These are phyloP conservation scores for Drosophila pseudotakahashii DNA, from an alignment of 2,888 invertebrate genomes.

Conservation along the genomic window DNA sequence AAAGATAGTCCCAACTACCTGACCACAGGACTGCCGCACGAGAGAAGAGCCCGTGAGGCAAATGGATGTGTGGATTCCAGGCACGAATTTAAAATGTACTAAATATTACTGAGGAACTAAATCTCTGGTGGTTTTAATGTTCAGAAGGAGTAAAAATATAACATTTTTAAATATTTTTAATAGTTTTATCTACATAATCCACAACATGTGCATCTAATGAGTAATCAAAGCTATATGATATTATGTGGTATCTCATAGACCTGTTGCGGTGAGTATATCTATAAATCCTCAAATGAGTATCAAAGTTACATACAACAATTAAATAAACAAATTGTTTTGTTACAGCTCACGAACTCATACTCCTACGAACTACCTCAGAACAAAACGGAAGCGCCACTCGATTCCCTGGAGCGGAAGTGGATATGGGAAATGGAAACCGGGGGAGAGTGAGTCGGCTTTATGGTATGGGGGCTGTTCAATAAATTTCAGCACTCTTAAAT, in stretches of 20 bases:
- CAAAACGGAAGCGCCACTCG: slow-evolving; percentile 59
- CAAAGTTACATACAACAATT: not conserved
- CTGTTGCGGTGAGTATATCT: too few species aligned
- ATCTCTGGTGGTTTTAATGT: too few species aligned
- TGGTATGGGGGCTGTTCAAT: slow-evolving; percentile 57
- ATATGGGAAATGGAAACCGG: slow-evolving; percentile 33
- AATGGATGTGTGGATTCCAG: slow-evolving; percentile 5
- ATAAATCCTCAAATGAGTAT: too few species aligned
- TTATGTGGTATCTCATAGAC: too few species aligned
- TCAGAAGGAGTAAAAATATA: too few species aligned
- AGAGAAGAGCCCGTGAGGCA: slow-evolving; percentile 31
- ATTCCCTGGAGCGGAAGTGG: slow-evolving; percentile 56
- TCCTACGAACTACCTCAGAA: slow-evolving; percentile 40
- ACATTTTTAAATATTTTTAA: too few species aligned
- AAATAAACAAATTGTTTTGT: not conserved
- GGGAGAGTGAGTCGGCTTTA: slow-evolving; percentile 46
- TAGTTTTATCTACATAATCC: too few species aligned
- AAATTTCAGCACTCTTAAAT: slow-evolving; percentile 59
- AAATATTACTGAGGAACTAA: too few species aligned
- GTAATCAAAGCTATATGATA: too few species aligned
- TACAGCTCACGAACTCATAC: slow-evolving; percentile 29
- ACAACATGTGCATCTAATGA: too few species aligned
- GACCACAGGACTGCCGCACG: slow-evolving; percentile 4
- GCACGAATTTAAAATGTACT: not conserved
- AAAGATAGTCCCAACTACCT: slow-evolving; percentile 37